A percentile compares a stretch with the other conserved stretches of the same genome.
These are phyloP conservation scores for Hirundichthys speculiger DNA, from an alignment of 2,113 vertebrate genomes.

Conservation along the genomic window DNA sequence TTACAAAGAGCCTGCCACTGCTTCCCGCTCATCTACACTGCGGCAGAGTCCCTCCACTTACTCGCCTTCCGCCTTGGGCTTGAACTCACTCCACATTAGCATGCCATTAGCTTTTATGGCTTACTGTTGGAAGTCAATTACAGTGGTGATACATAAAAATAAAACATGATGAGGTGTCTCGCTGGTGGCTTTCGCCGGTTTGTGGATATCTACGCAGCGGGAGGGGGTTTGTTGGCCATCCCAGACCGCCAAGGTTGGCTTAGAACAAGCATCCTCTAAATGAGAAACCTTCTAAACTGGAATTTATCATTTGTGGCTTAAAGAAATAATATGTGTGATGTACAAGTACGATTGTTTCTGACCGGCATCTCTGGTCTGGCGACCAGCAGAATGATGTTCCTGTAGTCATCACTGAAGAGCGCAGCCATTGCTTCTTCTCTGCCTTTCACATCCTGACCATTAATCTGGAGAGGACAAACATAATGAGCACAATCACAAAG, in stretches of 20 bases:
- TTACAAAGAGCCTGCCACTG: constrained; percentile 63
- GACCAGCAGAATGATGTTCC: constrained; percentile 89
- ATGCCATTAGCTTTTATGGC: constrained; percentile 83
- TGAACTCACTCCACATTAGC: constrained; percentile 77
- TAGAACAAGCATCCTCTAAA: constrained; percentile 22
- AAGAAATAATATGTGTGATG: not conserved
- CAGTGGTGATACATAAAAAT: constrained; percentile 77
- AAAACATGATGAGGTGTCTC: constrained; percentile 76
- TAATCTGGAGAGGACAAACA: constrained; percentile 86
- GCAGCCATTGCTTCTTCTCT: constrained; percentile 90
- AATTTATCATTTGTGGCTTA: not conserved
- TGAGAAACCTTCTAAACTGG: constrained; percentile 9
- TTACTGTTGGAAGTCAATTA: constrained; percentile 80
- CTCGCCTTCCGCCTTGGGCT: constrained; percentile 64
- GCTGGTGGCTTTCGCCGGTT: constrained; percentile 42
- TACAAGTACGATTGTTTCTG: constrained; percentile 39
- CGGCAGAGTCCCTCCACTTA: constrained; percentile 57
- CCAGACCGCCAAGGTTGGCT: constrained; percentile 25
- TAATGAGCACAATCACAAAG: constrained; percentile 3
- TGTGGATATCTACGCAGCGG: constrained; percentile 21
- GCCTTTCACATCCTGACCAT: constrained; percentile 94
- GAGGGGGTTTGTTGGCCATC: constrained; percentile 21
- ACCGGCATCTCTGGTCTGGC: constrained; percentile 95
- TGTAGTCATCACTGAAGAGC: constrained; percentile 90
- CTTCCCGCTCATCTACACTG: constrained; percentile 67